Evolutionary conservation across 2,113 vertebrate species (phyloP), one percentile per base, ranked within the genome.

Genomic region (Etheostoma cragini): DNA sequence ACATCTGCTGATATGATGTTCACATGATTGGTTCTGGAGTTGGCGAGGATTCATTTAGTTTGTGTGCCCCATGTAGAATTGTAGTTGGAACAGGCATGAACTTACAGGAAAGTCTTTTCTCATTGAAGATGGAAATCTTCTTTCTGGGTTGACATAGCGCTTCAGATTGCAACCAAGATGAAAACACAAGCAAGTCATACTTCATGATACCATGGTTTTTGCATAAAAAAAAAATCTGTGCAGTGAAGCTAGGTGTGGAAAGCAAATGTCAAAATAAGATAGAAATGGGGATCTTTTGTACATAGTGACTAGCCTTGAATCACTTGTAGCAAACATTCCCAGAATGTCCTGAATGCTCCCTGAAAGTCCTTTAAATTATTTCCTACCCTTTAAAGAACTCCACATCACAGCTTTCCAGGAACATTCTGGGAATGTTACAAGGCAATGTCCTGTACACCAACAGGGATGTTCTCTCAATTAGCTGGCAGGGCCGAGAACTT

Each of bases 221-320:
- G 26, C 26, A n/a, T n/a, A 26, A 30, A 30, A 30, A 30, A 30
- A 30, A 3, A 30, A 30, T 30, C 30, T 3, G 30, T 30, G 30
- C 2, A 30, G 4, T 30, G 30, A 3, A 30, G 30, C 3, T 4
- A 30, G 30, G 30, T 30, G 26, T 26, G 30, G 30, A 30, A 30
- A 30, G 30, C 30, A 30, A 30, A 4, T 30, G 30, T 30, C 30
- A 30, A 30, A 30, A 30, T 30, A 30, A 30, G 30, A 30, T 30
- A 30, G 30, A 30, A 4, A 30, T 30, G 30, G 30, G 30, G 30
- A 30, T 30, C 30, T 30, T 30, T 30, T 30, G 30, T 30, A 30
- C 30, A 30, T 30, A 30, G 42, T 54, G 47, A 76, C 61, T 76
- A 26, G 46, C 10, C 15, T 57, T 61, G 60, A 73, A 64, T 56